These are phyloP conservation scores for Orycteropus afer DNA, from an alignment of 2,113 vertebrate genomes.

Conservation along the genomic window DNA sequence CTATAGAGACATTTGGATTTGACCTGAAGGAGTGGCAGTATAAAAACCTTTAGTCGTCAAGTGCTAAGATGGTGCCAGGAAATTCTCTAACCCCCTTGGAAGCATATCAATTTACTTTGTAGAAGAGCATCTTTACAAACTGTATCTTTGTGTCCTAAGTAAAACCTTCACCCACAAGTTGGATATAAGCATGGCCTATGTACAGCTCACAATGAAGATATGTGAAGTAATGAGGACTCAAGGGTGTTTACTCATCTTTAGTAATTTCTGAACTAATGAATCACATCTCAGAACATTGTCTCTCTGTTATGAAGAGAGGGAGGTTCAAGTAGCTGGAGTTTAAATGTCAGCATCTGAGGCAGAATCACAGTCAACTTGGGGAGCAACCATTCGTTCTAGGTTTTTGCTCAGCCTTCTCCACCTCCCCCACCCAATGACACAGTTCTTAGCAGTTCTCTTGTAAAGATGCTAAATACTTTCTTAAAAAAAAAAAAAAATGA, in stretches of 20 bases:
- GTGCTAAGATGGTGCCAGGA: background rate
- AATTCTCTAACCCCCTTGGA: background rate
- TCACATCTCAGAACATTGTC: background rate
- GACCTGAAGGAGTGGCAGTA: background rate
- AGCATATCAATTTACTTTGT: background rate
- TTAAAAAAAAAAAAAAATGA: background rate
- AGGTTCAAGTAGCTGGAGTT: background rate
- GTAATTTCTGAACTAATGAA: background rate
- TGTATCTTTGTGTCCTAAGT: background rate
- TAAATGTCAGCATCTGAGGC: background rate
- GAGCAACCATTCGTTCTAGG: background rate
- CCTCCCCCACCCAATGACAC: background rate
- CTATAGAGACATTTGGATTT: background rate
- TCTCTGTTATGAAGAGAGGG: background rate
- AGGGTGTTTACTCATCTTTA: background rate
- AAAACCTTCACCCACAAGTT: background rate
- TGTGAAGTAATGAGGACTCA: background rate
- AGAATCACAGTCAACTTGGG: background rate
- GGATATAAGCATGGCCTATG: too few relatives aligned
- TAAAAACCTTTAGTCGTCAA: background rate
- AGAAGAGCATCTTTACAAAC: background rate
- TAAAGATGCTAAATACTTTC: constrained; percentile 26
- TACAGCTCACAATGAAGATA: background rate
- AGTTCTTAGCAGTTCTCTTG: constrained; percentile 16
- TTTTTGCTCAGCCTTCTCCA: background rate